Conservation (phyloP, 2,113 vertebrate species). For the Gambusia holbrooki region DNA sequence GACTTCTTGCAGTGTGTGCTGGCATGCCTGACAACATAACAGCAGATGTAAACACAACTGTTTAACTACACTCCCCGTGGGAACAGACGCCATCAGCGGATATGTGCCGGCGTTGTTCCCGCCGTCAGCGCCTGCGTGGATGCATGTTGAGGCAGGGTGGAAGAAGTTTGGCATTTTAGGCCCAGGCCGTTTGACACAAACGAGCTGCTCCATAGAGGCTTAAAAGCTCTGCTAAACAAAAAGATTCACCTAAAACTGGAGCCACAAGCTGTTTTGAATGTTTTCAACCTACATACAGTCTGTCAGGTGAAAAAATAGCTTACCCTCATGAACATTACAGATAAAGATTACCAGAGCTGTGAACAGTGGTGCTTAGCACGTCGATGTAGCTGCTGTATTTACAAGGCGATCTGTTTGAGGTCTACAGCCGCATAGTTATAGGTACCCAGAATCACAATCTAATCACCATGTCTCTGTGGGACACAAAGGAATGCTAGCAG, state of each 20-base stretch:
- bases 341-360: slow-evolving; percentile 25
- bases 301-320: slow-evolving; percentile 38
- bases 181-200: slow-evolving; percentile 16
- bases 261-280: background rate
- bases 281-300: slow-evolving; percentile 32
- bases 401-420: slow-evolving; percentile 54
- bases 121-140: slow-evolving; percentile 34
- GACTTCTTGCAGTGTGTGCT: slow-evolving; percentile 29
- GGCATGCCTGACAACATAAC: slow-evolving; percentile 39
- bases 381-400: slow-evolving; percentile 51
- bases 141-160: slow-evolving; percentile 32
- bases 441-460: slow-evolving; percentile 51
- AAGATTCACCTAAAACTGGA: background rate
- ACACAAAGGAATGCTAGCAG: slow-evolving; percentile 5
- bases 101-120: slow-evolving; percentile 33
- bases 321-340: slow-evolving; percentile 12
- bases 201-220: slow-evolving; percentile 17
- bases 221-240: slow-evolving; percentile 8
- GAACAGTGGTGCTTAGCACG: slow-evolving; percentile 30
- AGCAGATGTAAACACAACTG: slow-evolving; percentile 42
- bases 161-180: slow-evolving; percentile 42
- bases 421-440: slow-evolving; percentile 53
- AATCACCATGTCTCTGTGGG: slow-evolving; percentile 13
- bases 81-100: slow-evolving; percentile 37
- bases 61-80: slow-evolving; percentile 61